Conservation (phyloP, 1,140 invertebrate species). For the Drosophila subobscura region DNA sequence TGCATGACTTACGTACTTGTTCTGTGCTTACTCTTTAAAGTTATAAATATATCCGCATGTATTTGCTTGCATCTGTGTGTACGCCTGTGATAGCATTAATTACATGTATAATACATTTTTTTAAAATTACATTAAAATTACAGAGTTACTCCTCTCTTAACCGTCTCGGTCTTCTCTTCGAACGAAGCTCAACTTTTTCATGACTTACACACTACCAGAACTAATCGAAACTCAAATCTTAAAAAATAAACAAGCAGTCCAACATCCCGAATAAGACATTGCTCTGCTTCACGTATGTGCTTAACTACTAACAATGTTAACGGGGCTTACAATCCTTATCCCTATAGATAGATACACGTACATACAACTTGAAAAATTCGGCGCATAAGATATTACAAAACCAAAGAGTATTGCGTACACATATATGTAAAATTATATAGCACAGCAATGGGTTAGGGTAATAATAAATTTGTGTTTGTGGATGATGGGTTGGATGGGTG, state of each 20-base stretch:
- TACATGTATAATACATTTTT: slow-evolving; percentile 72
- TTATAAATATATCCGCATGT: slow-evolving; percentile 24
- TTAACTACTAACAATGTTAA: slow-evolving; percentile 31
- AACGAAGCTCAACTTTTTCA: not conserved
- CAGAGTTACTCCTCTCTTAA: slow-evolving; percentile 13
- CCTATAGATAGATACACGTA: slow-evolving; percentile 31
- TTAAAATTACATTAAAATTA: slow-evolving; percentile 43
- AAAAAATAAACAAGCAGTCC: slow-evolving; percentile 22
- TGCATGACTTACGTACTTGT: not conserved
- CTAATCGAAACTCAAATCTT: not conserved
- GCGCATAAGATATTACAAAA: slow-evolving; percentile 26
- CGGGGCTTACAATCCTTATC: not conserved
- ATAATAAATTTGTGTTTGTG: no score
- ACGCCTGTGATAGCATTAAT: slow-evolving; percentile 60
- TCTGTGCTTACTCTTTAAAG: slow-evolving; percentile 34
- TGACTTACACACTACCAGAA: not conserved
- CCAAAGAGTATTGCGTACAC: slow-evolving; percentile 9
- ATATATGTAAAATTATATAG: slow-evolving; percentile 13
- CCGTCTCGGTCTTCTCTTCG: not conserved
- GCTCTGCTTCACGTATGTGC: slow-evolving; percentile 6
- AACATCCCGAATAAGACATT: slow-evolving; percentile 13
- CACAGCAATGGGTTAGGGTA: not conserved
- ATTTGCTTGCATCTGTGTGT: slow-evolving; percentile 22
- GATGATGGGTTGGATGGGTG: no score
- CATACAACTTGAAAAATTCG: slow-evolving; percentile 31